These are phyloP conservation scores for Athripsodes cinereus DNA, from an alignment of 2,888 invertebrate genomes.

Conservation along the genomic window DNA sequence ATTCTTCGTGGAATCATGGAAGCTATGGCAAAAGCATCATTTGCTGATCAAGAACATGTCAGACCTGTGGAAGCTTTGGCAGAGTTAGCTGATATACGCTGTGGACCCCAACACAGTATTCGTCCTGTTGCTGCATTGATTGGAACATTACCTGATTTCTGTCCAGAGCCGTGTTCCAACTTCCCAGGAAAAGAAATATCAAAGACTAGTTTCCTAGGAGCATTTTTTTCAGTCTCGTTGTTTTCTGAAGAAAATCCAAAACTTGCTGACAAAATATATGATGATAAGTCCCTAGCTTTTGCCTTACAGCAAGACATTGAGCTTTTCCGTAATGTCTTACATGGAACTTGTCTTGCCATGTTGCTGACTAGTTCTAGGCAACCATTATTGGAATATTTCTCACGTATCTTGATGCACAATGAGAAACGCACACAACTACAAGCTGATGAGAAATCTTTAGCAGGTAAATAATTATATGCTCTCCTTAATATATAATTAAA, in stretches of 20 bases:
- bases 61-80: conserved; percentile 67
- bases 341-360: conserved; percentile 77
- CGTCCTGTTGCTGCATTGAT: conserved; percentile 72
- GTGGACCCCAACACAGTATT: conserved; percentile 55
- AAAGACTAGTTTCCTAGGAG: conserved; percentile 79
- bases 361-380: conserved; percentile 79
- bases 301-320: conserved; percentile 76
- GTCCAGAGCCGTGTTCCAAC: conserved; percentile 65
- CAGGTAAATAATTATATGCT: conserved; percentile 38
- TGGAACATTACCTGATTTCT: conserved; percentile 62
- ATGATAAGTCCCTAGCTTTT: conserved; percentile 61
- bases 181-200: conserved; percentile 83
- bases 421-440: conserved; percentile 86
- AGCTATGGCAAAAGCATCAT: conserved; percentile 60
- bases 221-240: conserved; percentile 85
- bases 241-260: conserved; percentile 91
- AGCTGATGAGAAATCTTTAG: conserved; percentile 78
- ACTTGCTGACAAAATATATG: conserved; percentile 67
- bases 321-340: conserved; percentile 67
- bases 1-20: conserved; percentile 66
- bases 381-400: conserved; percentile 71
- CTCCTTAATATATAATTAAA: background rate
- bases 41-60: conserved; percentile 61
- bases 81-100: conserved; percentile 75
- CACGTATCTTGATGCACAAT: conserved; percentile 71